phyloP scores from a whole-genome alignment of 2,797 vertebrate genomes.

The Sebastes variabilis region DNA sequence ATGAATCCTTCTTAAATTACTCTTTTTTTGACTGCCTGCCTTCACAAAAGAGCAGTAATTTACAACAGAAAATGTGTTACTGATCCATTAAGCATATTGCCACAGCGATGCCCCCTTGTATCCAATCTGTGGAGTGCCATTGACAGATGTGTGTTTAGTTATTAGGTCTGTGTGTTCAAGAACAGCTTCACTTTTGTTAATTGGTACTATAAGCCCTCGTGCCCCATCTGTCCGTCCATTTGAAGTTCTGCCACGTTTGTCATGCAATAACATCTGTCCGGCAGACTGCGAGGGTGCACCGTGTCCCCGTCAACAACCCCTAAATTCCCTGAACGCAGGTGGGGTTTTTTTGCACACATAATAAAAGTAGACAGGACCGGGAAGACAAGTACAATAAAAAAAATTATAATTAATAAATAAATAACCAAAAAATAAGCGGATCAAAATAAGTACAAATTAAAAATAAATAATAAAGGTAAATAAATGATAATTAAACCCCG shows the following conservation, averaged over 20 bases:
- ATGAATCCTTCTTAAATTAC: background rate
- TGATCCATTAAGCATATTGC: conserved; percentile 12
- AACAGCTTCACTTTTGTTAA: conserved; percentile 68
- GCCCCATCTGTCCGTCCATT: conserved; percentile 53
- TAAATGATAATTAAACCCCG: too few relatives aligned
- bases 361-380: too few relatives aligned
- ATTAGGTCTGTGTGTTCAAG: conserved; percentile 36
- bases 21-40: background rate
- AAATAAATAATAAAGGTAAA: too few relatives aligned
- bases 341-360: background rate
- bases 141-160: conserved; percentile 61
- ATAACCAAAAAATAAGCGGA: too few relatives aligned
- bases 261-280: conserved; percentile 44
- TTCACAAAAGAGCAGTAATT: background rate
- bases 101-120: background rate
- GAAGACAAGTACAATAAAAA: too few relatives aligned
- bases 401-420: too few relatives aligned
- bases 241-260: conserved; percentile 29
- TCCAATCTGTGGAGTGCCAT: conserved; percentile 33
- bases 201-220: conserved; percentile 61
- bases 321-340: conserved; percentile 3
- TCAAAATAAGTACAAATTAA: too few relatives aligned
- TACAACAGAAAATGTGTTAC: background rate
- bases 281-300: background rate
- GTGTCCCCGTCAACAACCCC: conserved; percentile 19